Evolutionary conservation across 1,140 invertebrate species (phyloP), one percentile per base, ranked within the genome.

Genomic region (Popillia japonica): DNA sequence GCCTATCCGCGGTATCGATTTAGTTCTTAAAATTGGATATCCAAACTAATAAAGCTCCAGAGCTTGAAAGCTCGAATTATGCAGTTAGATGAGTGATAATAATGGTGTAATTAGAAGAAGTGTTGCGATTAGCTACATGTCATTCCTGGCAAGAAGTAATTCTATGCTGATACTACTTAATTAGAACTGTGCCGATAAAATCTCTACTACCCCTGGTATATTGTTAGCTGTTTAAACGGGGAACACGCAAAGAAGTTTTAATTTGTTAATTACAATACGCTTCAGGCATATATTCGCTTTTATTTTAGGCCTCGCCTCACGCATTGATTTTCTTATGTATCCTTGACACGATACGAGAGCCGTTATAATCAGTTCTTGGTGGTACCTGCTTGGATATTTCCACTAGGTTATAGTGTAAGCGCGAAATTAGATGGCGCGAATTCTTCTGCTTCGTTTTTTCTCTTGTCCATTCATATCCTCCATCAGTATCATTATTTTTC

Each of bases 261-360:
- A 55, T 55, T 55, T n/a, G 48, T 17, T 55, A 55, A 55, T 55
- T 55, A 55, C 14, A 14, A 55, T 55, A 17, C 48, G 48, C 17
- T 55, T 55, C 17, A 55, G n/a, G 14, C 48, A n/a, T 55, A 55
- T 34, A 34, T 34, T 34, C 48, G 48, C 14, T 55, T 34, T 55
- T 55, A 55, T 55, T 55, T 55, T 55, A 55, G 17, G 48, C 14
- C 48, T 55, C 6, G 48, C 14, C 48, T 17, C 27, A 34, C 27
- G 4, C 48, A 55, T 55, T 17, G 48, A 55, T 55, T 55, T 55
- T 55, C 48, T 55, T 55, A n/a, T n/a, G 17, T 17, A 55, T 55
- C 48, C 48, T 55, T 55, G 48, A 55, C 48, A 55, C 48, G 48
- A 55, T n/a, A 55, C 48, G 14, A 55, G 17, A 55, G 14, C 48